Percentiles rank a stretch among this genome's conserved stretches.
Evolutionary conservation across 2,113 vertebrate genomes (phyloP).

Genomic region (Psammodynastes pulverulentus): DNA sequence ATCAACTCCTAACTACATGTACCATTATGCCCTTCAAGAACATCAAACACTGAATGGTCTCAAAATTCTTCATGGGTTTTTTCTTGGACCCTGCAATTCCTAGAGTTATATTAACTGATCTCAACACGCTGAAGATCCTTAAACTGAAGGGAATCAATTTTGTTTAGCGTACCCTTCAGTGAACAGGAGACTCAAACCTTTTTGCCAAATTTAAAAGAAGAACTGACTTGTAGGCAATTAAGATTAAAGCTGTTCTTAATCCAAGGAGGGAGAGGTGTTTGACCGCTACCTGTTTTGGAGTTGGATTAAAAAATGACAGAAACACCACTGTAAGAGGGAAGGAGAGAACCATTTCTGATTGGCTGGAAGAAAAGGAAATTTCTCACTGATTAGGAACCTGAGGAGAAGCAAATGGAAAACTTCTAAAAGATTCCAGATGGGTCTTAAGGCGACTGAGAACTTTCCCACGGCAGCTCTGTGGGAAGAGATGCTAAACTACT

Average conservation of each 20-base stretch:
- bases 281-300: not conserved
- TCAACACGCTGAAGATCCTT: not conserved
- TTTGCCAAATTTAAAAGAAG: not conserved
- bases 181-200: not conserved
- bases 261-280: not conserved
- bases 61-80: not conserved
- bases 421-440: not conserved
- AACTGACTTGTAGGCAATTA: not conserved
- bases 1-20: not conserved
- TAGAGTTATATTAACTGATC: not conserved
- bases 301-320: not conserved
- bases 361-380: not conserved
- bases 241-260: not conserved
- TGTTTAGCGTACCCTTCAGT: not conserved
- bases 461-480: constrained; percentile 11
- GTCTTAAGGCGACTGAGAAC: constrained; percentile 19
- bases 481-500: not conserved
- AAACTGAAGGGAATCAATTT: not conserved
- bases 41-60: not conserved
- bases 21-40: not conserved
- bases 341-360: not conserved
- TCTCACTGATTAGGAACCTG: not conserved
- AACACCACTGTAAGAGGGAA: not conserved
- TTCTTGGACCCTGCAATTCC: not conserved
- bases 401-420: not conserved